Percentiles rank a stretch among this genome's conserved stretches.
phyloP scores from a whole-genome alignment of 2,888 invertebrate genomes.

The Mylabris sibirica region DNA sequence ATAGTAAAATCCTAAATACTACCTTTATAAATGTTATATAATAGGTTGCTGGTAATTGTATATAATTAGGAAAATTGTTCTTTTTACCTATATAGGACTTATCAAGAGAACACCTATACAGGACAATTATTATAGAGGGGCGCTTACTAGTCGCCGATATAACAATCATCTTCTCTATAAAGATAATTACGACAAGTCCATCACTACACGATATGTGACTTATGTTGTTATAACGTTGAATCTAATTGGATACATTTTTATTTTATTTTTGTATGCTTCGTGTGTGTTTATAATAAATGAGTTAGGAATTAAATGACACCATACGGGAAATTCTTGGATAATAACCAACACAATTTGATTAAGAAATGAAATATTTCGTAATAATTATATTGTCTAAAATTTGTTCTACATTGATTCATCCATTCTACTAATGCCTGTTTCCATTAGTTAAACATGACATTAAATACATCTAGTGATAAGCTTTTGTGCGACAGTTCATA shows the following conservation, averaged over 20 bases:
- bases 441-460: constrained; percentile 18
- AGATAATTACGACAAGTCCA: not conserved
- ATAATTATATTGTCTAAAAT: not conserved
- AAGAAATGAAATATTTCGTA: constrained; percentile 7
- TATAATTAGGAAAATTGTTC: constrained; percentile 5
- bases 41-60: constrained; percentile 4
- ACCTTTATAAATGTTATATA: constrained; percentile 11
- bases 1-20: constrained; percentile 7
- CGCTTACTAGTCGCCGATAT: not conserved
- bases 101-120: constrained; percentile 11
- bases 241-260: not conserved
- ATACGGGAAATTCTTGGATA: not conserved
- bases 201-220: not conserved
- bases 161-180: not conserved
- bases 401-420: constrained; percentile 11
- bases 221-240: not conserved
- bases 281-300: no score
- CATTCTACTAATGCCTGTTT: not conserved
- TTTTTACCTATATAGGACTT: not conserved
- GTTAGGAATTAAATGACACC: not conserved
- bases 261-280: not conserved
- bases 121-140: not conserved
- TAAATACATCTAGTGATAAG: constrained; percentile 20
- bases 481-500: constrained; percentile 24
- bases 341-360: not conserved